phyloP scores from a whole-genome alignment of 2,888 invertebrate species.

The Ommatoiulus sabulosus region DNA sequence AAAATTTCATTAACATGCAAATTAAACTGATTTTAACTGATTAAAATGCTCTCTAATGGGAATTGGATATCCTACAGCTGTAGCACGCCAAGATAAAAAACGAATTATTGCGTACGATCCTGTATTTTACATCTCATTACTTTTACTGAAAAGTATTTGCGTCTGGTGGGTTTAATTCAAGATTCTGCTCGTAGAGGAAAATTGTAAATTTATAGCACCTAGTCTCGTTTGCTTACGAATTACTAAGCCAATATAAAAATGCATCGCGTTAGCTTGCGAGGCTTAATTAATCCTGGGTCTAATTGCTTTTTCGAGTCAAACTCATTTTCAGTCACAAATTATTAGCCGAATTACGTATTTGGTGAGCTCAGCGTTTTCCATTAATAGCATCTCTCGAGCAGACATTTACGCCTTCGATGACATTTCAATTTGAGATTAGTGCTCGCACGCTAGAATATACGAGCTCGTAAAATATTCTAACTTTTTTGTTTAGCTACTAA shows the following conservation, averaged over 20 bases:
- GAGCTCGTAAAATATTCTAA: too few species aligned
- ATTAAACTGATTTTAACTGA: background rate
- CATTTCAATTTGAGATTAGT: background rate
- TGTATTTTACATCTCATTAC: background rate
- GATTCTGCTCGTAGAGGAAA: background rate
- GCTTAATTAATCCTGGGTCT: constrained; percentile 21
- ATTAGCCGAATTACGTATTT: background rate
- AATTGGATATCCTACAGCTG: background rate
- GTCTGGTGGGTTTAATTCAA: background rate
- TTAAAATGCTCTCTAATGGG: background rate
- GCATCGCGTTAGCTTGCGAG: background rate
- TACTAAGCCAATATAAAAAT: background rate
- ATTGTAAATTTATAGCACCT: background rate
- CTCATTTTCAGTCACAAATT: constrained; percentile 3
- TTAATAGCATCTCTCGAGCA: background rate
- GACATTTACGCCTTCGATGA: background rate
- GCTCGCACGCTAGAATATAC: background rate
- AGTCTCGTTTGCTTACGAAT: background rate
- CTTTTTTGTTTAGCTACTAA: too few species aligned
- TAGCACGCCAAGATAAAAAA: background rate
- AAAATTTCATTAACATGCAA: too few species aligned
- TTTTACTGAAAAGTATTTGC: background rate
- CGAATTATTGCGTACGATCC: background rate
- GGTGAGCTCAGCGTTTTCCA: background rate
- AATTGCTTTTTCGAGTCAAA: background rate